phyloP scores from a whole-genome alignment of 2,113 vertebrate species.

The Mustela lutreola region DNA sequence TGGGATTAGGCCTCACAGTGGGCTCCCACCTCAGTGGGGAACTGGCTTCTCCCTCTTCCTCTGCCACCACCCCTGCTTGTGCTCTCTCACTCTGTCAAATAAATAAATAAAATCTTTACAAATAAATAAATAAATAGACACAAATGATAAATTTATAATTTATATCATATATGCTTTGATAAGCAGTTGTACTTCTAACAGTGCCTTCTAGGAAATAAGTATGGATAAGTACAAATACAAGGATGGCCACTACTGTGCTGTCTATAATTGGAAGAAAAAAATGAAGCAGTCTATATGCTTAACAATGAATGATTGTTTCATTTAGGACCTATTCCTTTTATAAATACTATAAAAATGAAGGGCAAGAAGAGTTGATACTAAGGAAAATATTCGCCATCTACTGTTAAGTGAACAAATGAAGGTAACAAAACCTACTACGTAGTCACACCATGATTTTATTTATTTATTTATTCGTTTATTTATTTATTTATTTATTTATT shows the following conservation, averaged over 20 bases:
- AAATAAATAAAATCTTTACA: background rate
- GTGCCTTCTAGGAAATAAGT: background rate
- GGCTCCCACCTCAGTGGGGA: background rate
- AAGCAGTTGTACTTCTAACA: background rate
- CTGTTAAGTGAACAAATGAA: conserved; percentile 5
- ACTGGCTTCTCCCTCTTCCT: background rate
- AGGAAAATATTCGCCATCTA: background rate
- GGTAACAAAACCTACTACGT: background rate
- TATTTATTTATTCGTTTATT: background rate
- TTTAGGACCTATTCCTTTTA: background rate
- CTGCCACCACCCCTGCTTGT: background rate
- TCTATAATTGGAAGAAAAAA: background rate
- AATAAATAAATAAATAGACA: background rate
- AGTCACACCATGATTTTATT: background rate
- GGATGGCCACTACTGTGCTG: background rate
- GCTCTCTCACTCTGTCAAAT: background rate
- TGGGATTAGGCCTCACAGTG: background rate
- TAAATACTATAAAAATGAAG: conserved; percentile 40
- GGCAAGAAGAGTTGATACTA: background rate
- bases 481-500: background rate
- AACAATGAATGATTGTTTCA: background rate
- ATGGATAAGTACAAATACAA: background rate
- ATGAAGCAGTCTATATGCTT: background rate
- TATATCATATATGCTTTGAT: background rate
- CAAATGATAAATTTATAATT: conserved; percentile 7